Conservation (phyloP, 2,113 vertebrate genomes). For the Pogonocichla stellata region DNA sequence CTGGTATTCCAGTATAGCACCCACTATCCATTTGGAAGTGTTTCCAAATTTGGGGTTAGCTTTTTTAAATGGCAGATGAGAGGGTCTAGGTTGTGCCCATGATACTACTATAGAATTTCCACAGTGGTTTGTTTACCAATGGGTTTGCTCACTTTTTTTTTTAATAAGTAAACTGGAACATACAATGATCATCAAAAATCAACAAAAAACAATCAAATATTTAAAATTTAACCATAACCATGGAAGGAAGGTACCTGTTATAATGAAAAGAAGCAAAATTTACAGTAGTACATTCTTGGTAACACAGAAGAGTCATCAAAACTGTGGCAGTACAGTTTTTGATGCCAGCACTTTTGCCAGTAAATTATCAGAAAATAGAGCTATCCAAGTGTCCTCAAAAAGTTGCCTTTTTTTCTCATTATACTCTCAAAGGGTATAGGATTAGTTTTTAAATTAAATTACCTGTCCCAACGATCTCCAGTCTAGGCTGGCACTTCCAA, state of each 20-base stretch:
- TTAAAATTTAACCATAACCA: not conserved
- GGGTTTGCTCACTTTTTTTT: not conserved
- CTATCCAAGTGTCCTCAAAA: not conserved
- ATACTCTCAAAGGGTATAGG: not conserved
- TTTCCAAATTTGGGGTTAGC: not conserved
- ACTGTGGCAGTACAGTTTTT: not conserved
- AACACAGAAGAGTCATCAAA: not conserved
- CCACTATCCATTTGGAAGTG: not conserved
- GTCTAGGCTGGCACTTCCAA: slow-evolving; percentile 91
- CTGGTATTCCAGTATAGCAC: not conserved
- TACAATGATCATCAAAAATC: not conserved
- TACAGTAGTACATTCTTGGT: not conserved
- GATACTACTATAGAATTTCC: not conserved
- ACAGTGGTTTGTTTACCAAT: not conserved
- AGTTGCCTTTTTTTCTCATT: not conserved
- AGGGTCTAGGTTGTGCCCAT: not conserved
- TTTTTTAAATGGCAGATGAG: not conserved
- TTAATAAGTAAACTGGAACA: not conserved
- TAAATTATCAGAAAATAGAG: not conserved
- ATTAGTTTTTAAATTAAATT: slow-evolving; percentile 28
- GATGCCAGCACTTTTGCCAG: not conserved
- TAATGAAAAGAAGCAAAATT: not conserved
- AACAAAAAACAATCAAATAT: not conserved
- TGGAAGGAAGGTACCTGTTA: not conserved
- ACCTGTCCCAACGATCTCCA: slow-evolving; percentile 91